Base-by-base conservation (phyloP, 2,888 invertebrate genomes). In the Bimastos eiseni region DNA sequence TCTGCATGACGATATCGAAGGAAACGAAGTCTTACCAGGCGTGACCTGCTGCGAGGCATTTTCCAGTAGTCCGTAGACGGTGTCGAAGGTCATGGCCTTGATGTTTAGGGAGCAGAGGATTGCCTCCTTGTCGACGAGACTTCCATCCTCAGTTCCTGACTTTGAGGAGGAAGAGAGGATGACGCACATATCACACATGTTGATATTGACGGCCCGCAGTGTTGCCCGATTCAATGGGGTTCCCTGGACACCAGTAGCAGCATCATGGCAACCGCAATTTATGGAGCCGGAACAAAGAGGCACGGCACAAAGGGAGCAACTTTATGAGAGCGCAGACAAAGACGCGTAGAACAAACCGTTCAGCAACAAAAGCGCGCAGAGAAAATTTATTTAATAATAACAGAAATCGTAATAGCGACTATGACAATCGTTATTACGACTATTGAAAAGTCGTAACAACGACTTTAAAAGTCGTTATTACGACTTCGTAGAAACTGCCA, bases 101-200 rank as follows among this genome's bases (percentile, higher is more conserved):
- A 99, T 99, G 96, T 99, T 99, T 94, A 99, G 96, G 94, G 99
- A 99, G 95, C 99, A 99, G 95, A 99, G 96, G 95, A 99, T 99
- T 94, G 99, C 99, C 96, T 99, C 99, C 96, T 99, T 99, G 96
- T 99, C 99, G 93, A 99, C 99, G 96, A 99, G 96, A 95, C 99
- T 99, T 93, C 99, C 98, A 96, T 99, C 99, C 96, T 99, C 99
- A 89, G 91, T 70, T 83, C 91, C 92, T 34, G 91, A 88, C 86
- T 93, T 93, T 36, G 92, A 98, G 44, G 91, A 98, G 95, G 99
- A 99, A 95, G 99, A 99, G 96, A 99, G 96, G 95, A 99, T 99
- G 95, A 99, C 99, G 96, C 99, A 99, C 99, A 99, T 99, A 97
- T 99, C 99, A 97, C 99, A 99, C 94, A 99, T 96, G 96, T 99